A percentile compares a stretch with the other conserved stretches of the same genome.
Conservation (phyloP, 2,113 vertebrate genomes). For the Nicator chloris region DNA sequence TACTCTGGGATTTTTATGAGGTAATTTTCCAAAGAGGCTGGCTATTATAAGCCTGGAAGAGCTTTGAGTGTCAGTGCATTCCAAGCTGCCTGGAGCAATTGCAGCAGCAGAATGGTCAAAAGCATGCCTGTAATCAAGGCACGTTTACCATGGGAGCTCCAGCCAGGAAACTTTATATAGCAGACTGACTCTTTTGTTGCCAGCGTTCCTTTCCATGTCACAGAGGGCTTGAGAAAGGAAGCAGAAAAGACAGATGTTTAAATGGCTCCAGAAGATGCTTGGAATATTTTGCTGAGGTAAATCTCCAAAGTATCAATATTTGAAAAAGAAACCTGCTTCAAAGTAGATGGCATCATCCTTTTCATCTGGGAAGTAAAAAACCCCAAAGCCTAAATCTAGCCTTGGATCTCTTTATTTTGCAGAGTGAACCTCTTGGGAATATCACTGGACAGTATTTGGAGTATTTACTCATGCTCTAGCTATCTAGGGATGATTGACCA, state of each 20-base stretch:
- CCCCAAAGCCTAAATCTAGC: background rate
- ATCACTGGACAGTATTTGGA: background rate
- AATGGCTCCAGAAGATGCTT: background rate
- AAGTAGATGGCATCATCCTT: background rate
- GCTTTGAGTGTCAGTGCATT: background rate
- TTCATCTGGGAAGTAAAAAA: background rate
- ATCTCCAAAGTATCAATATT: background rate
- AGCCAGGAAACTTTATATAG: slow-evolving; percentile 43
- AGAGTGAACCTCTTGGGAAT: background rate
- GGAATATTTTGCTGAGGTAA: background rate
- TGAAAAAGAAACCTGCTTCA: background rate
- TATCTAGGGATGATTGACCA: background rate
- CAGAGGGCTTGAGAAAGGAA: slow-evolving; percentile 22
- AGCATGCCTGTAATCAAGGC: slow-evolving; percentile 38
- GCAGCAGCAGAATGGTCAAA: slow-evolving; percentile 17
- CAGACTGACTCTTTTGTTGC: slow-evolving; percentile 12
- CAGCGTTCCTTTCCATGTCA: background rate
- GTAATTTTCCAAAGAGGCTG: slow-evolving; percentile 40
- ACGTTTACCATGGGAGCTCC: background rate
- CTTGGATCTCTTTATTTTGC: background rate
- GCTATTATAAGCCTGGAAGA: slow-evolving; percentile 32
- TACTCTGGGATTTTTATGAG: slow-evolving; percentile 14
- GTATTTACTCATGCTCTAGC: background rate
- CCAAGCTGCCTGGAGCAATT: slow-evolving; percentile 29
- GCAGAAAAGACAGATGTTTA: slow-evolving; percentile 12